Conservation (phyloP, 2,888 invertebrate species). For the Apamea sordens region DNA sequence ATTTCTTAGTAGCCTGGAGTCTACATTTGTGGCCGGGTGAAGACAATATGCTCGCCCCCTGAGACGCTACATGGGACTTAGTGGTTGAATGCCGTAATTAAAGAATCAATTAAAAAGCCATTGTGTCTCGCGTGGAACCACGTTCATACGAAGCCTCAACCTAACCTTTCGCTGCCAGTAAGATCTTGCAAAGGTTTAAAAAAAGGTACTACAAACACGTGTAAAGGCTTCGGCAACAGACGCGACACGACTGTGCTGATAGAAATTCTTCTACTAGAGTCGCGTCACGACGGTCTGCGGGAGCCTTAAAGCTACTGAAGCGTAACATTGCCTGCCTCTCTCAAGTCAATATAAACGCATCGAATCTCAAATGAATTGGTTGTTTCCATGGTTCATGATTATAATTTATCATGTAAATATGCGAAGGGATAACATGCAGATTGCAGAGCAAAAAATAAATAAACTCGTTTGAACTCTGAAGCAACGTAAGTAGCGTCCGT, state of each 20-base stretch:
- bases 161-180: not conserved
- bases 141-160: too few relatives aligned
- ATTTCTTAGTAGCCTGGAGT: not conserved
- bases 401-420: slow-evolving; percentile 14
- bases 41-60: not conserved
- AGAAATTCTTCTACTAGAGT: too few relatives aligned
- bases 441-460: slow-evolving; percentile 9
- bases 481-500: not conserved
- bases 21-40: not conserved
- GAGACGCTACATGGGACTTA: too few relatives aligned
- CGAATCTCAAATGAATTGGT: not conserved
- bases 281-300: too few relatives aligned
- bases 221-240: too few relatives aligned
- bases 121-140: too few relatives aligned
- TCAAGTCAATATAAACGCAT: not conserved
- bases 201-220: not conserved
- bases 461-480: slow-evolving; percentile 23
- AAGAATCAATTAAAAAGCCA: not conserved
- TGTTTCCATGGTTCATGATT: not conserved
- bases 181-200: not conserved
- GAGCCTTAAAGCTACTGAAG: not conserved
- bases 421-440: not conserved
- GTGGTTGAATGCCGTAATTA: not conserved
- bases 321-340: slow-evolving; percentile 1
- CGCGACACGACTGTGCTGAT: too few relatives aligned